phyloP scores from a whole-genome alignment of 1,140 invertebrate genomes.

The Trichogramma pretiosum region DNA sequence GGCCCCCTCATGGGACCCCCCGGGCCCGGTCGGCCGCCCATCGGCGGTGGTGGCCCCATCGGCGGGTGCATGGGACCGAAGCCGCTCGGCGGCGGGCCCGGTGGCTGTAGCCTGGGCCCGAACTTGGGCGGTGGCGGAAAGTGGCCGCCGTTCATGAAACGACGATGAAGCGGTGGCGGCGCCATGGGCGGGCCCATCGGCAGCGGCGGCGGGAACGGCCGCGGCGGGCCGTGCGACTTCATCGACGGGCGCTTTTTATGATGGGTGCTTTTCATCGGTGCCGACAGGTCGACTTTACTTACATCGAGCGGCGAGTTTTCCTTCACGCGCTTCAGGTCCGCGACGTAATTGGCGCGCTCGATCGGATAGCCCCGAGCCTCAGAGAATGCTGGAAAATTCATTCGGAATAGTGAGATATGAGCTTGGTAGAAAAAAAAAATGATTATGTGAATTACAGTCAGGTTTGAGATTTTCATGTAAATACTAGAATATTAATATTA shows the following conservation, averaged over 20 bases:
- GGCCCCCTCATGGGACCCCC: slow-evolving; percentile 9
- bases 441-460: not conserved
- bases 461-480: too few species aligned
- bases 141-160: slow-evolving; percentile 14
- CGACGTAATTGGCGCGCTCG: slow-evolving; percentile 46
- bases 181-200: slow-evolving; percentile 16
- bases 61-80: slow-evolving; percentile 4
- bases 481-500: too few species aligned
- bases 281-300: slow-evolving; percentile 11
- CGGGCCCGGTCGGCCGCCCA: not conserved
- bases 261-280: not conserved
- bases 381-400: slow-evolving; percentile 51
- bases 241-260: slow-evolving; percentile 3
- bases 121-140: slow-evolving; percentile 8
- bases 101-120: not conserved
- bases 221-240: slow-evolving; percentile 1
- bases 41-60: not conserved
- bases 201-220: slow-evolving; percentile 20
- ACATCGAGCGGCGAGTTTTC: slow-evolving; percentile 21
- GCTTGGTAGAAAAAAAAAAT: too few species aligned
- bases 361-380: slow-evolving; percentile 53
- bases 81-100: not conserved
- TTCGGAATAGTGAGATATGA: too few species aligned
- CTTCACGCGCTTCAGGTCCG: slow-evolving; percentile 16
- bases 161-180: too few species aligned